These are phyloP conservation scores for Ceramica pisi DNA, from an alignment of 2,888 invertebrate species.

Conservation along the genomic window DNA sequence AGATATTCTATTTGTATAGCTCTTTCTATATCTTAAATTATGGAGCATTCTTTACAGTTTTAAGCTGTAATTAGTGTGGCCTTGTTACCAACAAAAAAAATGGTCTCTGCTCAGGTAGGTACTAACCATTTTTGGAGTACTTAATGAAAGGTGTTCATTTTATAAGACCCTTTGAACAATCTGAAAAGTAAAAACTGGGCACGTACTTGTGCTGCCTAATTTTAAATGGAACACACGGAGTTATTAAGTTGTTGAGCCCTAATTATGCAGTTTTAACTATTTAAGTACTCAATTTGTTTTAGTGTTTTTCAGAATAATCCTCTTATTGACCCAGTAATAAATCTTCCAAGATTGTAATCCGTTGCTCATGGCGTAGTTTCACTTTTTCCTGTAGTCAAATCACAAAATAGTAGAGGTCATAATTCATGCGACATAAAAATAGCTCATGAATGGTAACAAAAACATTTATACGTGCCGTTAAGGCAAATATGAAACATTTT, in stretches of 20 bases:
- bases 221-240: not conserved
- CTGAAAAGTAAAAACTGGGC: not conserved
- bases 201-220: constrained; percentile 6
- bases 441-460: constrained; percentile 37
- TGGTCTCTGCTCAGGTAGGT: not conserved
- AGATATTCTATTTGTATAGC: not conserved
- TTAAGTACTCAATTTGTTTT: not conserved
- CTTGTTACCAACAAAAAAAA: not conserved
- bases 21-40: not conserved
- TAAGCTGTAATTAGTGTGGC: not conserved
- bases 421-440: constrained; percentile 24
- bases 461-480: constrained; percentile 52
- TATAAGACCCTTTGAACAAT: constrained; percentile 23
- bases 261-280: not conserved
- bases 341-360: constrained; percentile 19
- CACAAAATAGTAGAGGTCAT: constrained; percentile 10
- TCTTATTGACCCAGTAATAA: constrained; percentile 1
- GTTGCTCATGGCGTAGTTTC: constrained; percentile 12
- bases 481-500: constrained; percentile 77
- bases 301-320: not conserved
- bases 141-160: constrained; percentile 19
- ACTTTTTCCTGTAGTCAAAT: not conserved
- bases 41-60: not conserved
- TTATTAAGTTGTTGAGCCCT: constrained; percentile 9
- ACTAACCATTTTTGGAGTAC: constrained; percentile 3